Conservation (phyloP, 2,797 vertebrate genomes). For the Benthosema pterotum region DNA sequence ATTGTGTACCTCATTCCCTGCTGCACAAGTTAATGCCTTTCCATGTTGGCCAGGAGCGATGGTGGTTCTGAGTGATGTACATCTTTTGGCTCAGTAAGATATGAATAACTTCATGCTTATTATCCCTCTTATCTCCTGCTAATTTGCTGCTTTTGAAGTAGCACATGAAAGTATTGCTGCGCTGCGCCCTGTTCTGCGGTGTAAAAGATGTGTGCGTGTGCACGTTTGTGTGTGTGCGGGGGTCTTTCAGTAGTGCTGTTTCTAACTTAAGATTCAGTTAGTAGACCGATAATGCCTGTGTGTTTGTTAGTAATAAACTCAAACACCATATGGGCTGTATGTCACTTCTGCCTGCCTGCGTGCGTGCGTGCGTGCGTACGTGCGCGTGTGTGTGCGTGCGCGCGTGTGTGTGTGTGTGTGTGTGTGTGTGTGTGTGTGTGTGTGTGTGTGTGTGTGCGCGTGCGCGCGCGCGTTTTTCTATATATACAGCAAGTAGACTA, state of each 20-base stretch:
- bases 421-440: conserved; percentile 2
- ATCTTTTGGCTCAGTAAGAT: conserved; percentile 59
- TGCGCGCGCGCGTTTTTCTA: background rate
- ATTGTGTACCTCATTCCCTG: conserved; percentile 32
- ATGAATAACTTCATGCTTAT: conserved; percentile 66
- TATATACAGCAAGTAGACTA: too few relatives aligned
- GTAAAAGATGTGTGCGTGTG: conserved; percentile 20
- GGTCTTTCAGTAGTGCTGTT: background rate
- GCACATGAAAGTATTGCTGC: conserved; percentile 62
- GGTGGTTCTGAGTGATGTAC: conserved; percentile 66
- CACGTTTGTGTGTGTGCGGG: conserved; percentile 6
- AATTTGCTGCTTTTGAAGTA: conserved; percentile 77
- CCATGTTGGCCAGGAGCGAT: conserved; percentile 44
- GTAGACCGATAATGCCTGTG: background rate
- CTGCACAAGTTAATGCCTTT: conserved; percentile 56
- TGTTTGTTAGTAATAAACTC: too few relatives aligned
- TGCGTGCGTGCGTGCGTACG: conserved; percentile 8
- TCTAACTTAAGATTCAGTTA: background rate
- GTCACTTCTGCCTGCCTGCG: conserved; percentile 1
- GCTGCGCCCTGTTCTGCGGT: conserved; percentile 15
- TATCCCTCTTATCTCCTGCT: conserved; percentile 62
- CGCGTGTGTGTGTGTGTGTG: background rate
- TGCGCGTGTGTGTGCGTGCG: conserved; percentile 6
- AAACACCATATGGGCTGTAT: background rate
- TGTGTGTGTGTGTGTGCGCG: conserved; percentile 7